phyloP scores from a whole-genome alignment of 2,888 invertebrate genomes.

The Acanthosepion pharaonis region DNA sequence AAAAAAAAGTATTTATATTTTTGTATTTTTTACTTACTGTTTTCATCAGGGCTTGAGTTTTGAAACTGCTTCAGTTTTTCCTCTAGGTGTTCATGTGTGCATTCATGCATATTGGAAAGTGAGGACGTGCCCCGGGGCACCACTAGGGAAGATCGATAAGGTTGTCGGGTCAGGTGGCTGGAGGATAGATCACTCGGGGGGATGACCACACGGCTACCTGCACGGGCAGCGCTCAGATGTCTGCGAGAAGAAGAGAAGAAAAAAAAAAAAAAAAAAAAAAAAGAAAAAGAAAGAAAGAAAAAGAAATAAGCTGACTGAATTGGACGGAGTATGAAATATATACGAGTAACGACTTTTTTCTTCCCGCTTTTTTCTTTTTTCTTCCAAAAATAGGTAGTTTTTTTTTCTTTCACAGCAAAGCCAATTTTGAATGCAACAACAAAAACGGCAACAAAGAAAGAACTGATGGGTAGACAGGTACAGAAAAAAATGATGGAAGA shows the following conservation, averaged over 20 bases:
- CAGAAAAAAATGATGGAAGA: background rate
- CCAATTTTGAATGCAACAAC: too few species aligned
- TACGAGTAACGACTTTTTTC: background rate
- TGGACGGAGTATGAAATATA: background rate
- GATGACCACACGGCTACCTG: slow-evolving; percentile 5
- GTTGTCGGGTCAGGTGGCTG: background rate
- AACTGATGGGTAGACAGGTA: background rate
- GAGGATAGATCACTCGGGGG: background rate
- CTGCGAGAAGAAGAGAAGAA: background rate
- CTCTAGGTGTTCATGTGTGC: slow-evolving; percentile 50
- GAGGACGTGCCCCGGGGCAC: background rate
- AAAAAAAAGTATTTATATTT: too few species aligned
- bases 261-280: background rate
- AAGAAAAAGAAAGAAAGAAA: background rate
- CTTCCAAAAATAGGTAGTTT: background rate
- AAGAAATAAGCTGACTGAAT: background rate
- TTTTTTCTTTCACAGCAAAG: background rate
- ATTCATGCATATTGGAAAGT: background rate
- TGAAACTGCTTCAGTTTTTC: slow-evolving; percentile 59
- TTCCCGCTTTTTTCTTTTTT: background rate
- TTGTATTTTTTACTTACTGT: background rate
- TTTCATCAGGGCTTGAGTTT: background rate
- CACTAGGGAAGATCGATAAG: background rate
- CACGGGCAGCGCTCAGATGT: slow-evolving; percentile 33
- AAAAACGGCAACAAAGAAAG: background rate